Base-by-base conservation (phyloP, 2,888 invertebrate species). In the Heliconius hortense region DNA sequence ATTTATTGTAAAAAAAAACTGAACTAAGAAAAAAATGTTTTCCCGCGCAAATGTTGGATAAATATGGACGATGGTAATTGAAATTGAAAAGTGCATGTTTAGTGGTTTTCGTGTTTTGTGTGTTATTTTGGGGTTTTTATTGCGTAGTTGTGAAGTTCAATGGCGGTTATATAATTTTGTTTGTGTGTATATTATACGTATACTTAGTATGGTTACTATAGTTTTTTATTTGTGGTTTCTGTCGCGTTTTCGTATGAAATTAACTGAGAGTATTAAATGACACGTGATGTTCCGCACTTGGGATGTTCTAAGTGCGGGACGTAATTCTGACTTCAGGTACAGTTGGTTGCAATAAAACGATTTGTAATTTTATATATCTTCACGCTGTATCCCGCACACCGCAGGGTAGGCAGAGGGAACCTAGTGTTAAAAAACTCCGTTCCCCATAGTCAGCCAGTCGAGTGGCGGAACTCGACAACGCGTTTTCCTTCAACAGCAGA, bases 151-250 rank as follows among this genome's bases (percentile, higher is more conserved):
- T 82, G 82, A 89, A 89, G 87, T 90, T 89, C 88, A 87, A 86
- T 87, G 87, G 79, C 84, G 80, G 82, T 92, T 92, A 92, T 87
- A 84, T 91, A 92, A 91, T 82, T 84, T 84, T 82, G 80, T 81
- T 84, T 83, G 84, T 82, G 80, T 69, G 48, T 74, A 59, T 71
- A 62, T 69, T 60, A 63, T 72, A 26, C 39, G 72, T 71, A 35
- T 67, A 67, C 56, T 60, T 60, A 10, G 15, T 56, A 10, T 10
- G 7, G 53, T 43, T 43, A 15, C 15, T 43, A 43, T 48, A 21
- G 7, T 48, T 48, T 48, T 35, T 48, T 5, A 48, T 48, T 48
- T 48, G 18, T 48, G 48, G 7, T 48, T 21, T 48, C 7, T 18
- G 7, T 7, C 7, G 48, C 48, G 18, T 48, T 18, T 7, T 21